These are phyloP conservation scores for Dasysyrphus tricinctus DNA, from an alignment of 2,888 invertebrate genomes.

Conservation along the genomic window DNA sequence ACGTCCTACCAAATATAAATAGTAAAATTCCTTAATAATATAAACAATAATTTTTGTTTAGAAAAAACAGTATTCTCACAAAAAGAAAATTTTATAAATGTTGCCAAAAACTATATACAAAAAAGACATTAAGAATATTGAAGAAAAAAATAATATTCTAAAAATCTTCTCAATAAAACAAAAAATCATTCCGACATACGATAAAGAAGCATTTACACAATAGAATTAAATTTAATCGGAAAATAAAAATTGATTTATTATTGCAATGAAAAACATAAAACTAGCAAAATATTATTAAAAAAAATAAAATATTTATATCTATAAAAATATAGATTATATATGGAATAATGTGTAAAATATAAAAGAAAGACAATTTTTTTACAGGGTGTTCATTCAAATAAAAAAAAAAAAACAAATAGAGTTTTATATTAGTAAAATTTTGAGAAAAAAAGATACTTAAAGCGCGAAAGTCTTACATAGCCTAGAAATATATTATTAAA, in stretches of 20 bases:
- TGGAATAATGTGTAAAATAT: slow-evolving; percentile 55
- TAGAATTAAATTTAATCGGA: slow-evolving; percentile 28
- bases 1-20: slow-evolving; percentile 44
- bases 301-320: slow-evolving; percentile 7
- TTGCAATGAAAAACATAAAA: slow-evolving; percentile 39
- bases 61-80: not conserved
- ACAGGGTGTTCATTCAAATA: slow-evolving; percentile 70
- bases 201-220: slow-evolving; percentile 42
- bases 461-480: slow-evolving; percentile 51
- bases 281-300: slow-evolving; percentile 53
- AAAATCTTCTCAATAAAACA: slow-evolving; percentile 52
- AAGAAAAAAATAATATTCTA: slow-evolving; percentile 26
- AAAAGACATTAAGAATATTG: slow-evolving; percentile 2
- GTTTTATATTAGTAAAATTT: slow-evolving; percentile 70
- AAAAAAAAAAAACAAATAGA: slow-evolving; percentile 30
- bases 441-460: slow-evolving; percentile 44
- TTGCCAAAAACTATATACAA: slow-evolving; percentile 62
- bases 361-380: slow-evolving; percentile 59
- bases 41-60: slow-evolving; percentile 41
- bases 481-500: slow-evolving; percentile 32
- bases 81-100: slow-evolving; percentile 61
- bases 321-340: slow-evolving; percentile 39
- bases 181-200: slow-evolving; percentile 21
- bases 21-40: not conserved
- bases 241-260: slow-evolving; percentile 23